Conservation (phyloP, 2,888 invertebrate species). For the Habroteleia sp. region DNA sequence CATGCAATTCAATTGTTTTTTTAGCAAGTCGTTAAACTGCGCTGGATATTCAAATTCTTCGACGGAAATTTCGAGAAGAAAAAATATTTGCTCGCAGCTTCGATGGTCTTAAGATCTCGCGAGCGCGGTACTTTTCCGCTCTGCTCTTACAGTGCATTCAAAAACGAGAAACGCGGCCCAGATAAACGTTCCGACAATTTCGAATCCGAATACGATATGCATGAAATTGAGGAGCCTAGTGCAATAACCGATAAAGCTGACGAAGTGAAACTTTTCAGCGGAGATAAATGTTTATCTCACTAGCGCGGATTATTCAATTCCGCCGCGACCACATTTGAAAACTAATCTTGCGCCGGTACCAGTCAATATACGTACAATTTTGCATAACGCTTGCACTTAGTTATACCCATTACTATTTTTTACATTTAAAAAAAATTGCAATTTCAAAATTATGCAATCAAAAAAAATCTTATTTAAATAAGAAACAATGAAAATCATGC, state of each 20-base stretch:
- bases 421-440: no score
- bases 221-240: constrained; percentile 64
- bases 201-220: constrained; percentile 62
- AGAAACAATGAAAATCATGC: no score
- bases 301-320: constrained; percentile 62
- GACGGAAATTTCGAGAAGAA: background rate
- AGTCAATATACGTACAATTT: constrained; percentile 50
- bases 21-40: no score
- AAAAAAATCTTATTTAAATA: no score
- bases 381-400: constrained; percentile 24
- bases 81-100: constrained; percentile 1
- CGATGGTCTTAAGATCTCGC: constrained; percentile 46
- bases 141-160: constrained; percentile 34
- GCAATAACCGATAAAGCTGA: constrained; percentile 63
- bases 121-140: constrained; percentile 56
- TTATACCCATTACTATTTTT: no score
- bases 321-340: constrained; percentile 52
- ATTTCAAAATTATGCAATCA: no score
- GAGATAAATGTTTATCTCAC: constrained; percentile 64
- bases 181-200: constrained; percentile 65
- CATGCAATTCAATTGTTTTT: no score
- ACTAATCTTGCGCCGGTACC: constrained; percentile 50
- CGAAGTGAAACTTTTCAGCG: constrained; percentile 62
- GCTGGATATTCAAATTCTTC: background rate
- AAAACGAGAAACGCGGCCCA: constrained; percentile 55